Conservation (phyloP, 2,113 vertebrate species). For the Otus sunia region DNA sequence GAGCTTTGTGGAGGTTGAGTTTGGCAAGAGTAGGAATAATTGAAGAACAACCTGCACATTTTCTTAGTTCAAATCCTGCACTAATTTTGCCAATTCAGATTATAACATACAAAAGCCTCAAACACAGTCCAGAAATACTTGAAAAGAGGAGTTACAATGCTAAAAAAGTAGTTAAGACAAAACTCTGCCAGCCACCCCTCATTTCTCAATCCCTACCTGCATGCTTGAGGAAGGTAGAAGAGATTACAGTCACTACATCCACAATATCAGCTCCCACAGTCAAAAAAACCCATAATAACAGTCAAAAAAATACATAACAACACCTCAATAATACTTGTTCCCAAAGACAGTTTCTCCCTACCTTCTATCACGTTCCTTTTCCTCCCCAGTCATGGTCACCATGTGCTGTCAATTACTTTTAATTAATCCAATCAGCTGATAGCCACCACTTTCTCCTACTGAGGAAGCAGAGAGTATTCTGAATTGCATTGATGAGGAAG, state of each 20-base stretch:
- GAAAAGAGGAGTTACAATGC: background rate
- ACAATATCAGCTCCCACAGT: rapidly evolving
- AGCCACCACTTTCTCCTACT: background rate
- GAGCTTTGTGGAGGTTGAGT: rapidly evolving
- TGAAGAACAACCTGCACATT: background rate
- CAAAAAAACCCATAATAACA: no score
- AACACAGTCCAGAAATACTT: background rate
- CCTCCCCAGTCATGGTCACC: background rate
- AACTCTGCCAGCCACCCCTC: background rate
- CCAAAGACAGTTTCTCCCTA: rapidly evolving
- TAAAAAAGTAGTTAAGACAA: rapidly evolving
- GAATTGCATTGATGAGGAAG: background rate
- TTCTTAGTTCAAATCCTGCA: background rate
- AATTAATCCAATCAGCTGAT: background rate
- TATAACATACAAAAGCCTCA: background rate
- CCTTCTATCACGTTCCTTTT: background rate
- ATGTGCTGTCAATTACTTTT: background rate
- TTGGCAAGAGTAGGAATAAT: background rate
- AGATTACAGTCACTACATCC: rapidly evolving
- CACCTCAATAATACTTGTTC: no score
- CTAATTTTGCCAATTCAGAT: rapidly evolving
- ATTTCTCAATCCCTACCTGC: rapidly evolving
- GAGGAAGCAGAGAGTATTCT: background rate
- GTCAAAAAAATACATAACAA: no score
- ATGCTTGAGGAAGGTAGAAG: rapidly evolving